Percentiles rank a stretch among this genome's conserved stretches.
These are phyloP conservation scores for Sebastes matsubarae DNA, from an alignment of 2,797 vertebrate genomes.

Conservation along the genomic window DNA sequence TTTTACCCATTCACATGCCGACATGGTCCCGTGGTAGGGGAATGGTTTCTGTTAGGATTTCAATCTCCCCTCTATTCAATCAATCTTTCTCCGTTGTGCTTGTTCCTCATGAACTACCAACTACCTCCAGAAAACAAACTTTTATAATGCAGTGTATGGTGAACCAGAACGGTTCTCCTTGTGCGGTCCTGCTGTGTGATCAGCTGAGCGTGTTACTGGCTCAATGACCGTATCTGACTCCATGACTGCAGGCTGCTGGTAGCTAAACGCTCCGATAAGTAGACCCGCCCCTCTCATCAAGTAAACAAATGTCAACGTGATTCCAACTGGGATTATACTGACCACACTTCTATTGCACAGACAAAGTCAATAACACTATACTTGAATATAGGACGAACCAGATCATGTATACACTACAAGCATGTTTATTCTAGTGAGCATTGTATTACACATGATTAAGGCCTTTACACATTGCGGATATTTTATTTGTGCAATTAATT, in stretches of 20 bases:
- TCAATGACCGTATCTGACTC: slow-evolving; percentile 32
- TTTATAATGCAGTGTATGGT: neutral
- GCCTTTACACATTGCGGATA: too few species aligned
- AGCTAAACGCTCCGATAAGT: neutral
- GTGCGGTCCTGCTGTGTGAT: slow-evolving; percentile 10
- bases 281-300: slow-evolving; percentile 3
- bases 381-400: neutral
- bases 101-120: slow-evolving; percentile 15
- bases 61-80: neutral
- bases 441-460: neutral
- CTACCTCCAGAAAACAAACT: neutral
- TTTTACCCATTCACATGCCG: neutral
- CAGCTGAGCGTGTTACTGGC: slow-evolving; percentile 22
- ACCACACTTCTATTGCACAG: neutral
- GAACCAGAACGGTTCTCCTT: neutral
- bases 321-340: neutral
- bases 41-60: slow-evolving; percentile 3
- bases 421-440: neutral
- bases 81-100: neutral
- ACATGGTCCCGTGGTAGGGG: neutral
- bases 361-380: neutral
- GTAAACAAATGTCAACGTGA: neutral
- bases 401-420: neutral
- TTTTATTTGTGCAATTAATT: too few species aligned
- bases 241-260: neutral